A percentile compares a stretch with the other conserved stretches of the same genome.
phyloP scores from a whole-genome alignment of 2,113 vertebrate genomes.

The Craseonycteris thonglongyai region DNA sequence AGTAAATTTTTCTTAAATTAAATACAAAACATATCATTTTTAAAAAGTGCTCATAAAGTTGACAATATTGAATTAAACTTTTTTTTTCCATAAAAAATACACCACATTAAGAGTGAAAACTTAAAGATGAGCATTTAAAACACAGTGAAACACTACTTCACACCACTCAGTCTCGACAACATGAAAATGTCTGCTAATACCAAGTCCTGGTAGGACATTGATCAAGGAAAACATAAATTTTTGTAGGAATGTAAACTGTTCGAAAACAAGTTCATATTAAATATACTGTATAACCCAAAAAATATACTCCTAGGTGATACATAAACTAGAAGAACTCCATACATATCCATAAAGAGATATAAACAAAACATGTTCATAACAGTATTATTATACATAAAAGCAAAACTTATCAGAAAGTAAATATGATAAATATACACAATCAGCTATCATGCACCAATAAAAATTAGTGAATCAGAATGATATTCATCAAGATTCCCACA shows the following conservation, averaged over 20 bases:
- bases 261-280: background rate
- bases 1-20: background rate
- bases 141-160: background rate
- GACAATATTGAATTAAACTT: background rate
- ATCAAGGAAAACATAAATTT: background rate
- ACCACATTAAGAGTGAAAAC: background rate
- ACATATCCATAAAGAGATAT: background rate
- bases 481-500: background rate
- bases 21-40: background rate
- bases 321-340: background rate
- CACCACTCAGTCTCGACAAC: background rate
- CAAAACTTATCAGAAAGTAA: background rate
- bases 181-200: background rate
- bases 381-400: background rate
- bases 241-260: background rate
- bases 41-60: background rate
- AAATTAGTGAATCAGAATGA: background rate
- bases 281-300: background rate
- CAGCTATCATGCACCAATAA: background rate
- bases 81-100: constrained; percentile 20
- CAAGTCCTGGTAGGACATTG: background rate
- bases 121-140: background rate
- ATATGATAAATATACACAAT: background rate
- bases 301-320: background rate
- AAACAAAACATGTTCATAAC: background rate